These are phyloP conservation scores for Torymus aiolomorphi DNA, from an alignment of 2,888 invertebrate species.

Conservation along the genomic window DNA sequence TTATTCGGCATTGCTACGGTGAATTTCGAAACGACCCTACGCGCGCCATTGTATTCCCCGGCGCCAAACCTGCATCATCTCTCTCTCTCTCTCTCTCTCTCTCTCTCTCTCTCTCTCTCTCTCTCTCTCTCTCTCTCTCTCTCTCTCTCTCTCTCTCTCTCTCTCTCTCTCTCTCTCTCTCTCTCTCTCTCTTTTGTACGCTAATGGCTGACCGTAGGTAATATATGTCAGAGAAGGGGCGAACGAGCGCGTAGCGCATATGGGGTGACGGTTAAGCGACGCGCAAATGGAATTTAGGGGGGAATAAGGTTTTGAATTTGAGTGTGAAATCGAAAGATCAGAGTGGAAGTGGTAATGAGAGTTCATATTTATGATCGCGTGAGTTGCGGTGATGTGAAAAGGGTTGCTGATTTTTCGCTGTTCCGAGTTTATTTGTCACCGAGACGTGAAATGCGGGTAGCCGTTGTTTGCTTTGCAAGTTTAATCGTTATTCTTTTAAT, in stretches of 20 bases:
- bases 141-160: not conserved
- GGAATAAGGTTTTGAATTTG: no score
- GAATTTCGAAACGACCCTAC: constrained; percentile 30
- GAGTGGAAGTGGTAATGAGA: no score
- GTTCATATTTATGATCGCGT: no score
- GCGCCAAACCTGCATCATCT: constrained; percentile 16
- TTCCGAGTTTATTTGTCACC: no score
- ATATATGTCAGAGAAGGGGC: constrained; percentile 30
- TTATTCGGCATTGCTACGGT: constrained; percentile 39
- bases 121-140: not conserved
- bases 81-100: not conserved
- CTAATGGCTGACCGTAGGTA: constrained; percentile 17
- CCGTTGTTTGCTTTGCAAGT: no score
- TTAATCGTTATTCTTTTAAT: no score
- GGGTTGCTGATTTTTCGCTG: not conserved
- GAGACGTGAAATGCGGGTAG: no score
- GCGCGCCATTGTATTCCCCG: constrained; percentile 28
- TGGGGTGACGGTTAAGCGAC: not conserved
- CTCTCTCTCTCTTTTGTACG: not conserved
- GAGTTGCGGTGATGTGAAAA: not conserved
- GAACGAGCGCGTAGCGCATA: not conserved
- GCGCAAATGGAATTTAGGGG: no score
- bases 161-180: not conserved
- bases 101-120: not conserved
- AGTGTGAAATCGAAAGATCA: no score